Conservation (phyloP, 1,140 invertebrate genomes). For the Sipha flava region DNA sequence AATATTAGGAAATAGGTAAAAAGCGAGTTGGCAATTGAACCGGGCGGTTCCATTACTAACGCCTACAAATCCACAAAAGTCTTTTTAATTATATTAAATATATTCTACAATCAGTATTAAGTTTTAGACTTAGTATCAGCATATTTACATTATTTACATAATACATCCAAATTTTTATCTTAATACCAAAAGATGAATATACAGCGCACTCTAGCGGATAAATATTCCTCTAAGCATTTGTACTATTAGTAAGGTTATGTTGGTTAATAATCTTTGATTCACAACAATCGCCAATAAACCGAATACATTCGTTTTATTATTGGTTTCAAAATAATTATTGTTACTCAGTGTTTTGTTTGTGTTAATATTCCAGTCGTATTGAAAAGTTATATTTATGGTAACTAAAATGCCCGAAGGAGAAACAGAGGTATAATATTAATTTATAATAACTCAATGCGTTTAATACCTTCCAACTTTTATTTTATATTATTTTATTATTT, state of each 20-base stretch:
- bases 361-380: too few species aligned
- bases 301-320: too few species aligned
- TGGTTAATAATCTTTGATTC: background rate
- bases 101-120: too few species aligned
- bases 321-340: too few species aligned
- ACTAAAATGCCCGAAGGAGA: constrained; percentile 26
- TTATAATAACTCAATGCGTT: background rate
- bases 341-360: too few species aligned
- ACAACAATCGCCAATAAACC: background rate
- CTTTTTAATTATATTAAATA: too few species aligned
- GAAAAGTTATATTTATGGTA: background rate
- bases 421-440: background rate
- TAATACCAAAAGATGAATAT: background rate
- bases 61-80: too few species aligned
- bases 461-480: background rate
- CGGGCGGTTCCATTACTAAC: too few species aligned
- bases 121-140: too few species aligned
- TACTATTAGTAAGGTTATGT: background rate
- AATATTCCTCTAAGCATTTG: background rate
- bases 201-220: background rate
- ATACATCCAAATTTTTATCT: background rate
- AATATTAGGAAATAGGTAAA: too few species aligned
- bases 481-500: background rate
- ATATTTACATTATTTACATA: too few species aligned
- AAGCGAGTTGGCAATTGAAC: too few species aligned